phyloP scores from a whole-genome alignment of 2,888 invertebrate genomes.

The Philhelius pedissequus region DNA sequence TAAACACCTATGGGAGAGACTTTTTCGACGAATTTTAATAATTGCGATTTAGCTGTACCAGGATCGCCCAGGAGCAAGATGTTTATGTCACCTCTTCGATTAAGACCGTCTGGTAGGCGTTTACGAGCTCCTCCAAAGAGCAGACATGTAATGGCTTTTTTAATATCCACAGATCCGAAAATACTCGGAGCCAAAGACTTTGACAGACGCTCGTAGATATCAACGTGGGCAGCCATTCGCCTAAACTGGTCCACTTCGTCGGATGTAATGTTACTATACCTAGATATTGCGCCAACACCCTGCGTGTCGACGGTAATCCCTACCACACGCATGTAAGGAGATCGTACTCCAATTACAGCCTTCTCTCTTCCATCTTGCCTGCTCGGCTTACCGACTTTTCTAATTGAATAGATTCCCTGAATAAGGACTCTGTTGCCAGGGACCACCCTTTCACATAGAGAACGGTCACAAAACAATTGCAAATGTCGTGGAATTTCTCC shows the following conservation, averaged over 20 bases:
- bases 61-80: conserved; percentile 97
- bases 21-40: conserved; percentile 97
- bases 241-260: conserved; percentile 85
- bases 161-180: conserved; percentile 95
- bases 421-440: conserved; percentile 97
- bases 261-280: conserved; percentile 80
- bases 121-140: conserved; percentile 96
- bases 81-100: conserved; percentile 97
- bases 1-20: conserved; percentile 97
- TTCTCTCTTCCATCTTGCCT: conserved; percentile 87
- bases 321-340: conserved; percentile 96
- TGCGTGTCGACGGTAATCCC: conserved; percentile 93
- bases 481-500: conserved; percentile 99
- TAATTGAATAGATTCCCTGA: conserved; percentile 97
- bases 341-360: conserved; percentile 92
- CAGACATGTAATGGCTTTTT: conserved; percentile 96
- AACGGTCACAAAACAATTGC: conserved; percentile 95
- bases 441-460: conserved; percentile 94
- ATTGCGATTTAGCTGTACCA: conserved; percentile 99
- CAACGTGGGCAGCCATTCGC: conserved; percentile 89
- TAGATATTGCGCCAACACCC: conserved; percentile 83
- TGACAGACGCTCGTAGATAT: conserved; percentile 93
- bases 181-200: conserved; percentile 98
- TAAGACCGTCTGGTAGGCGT: conserved; percentile 95
- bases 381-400: conserved; percentile 85